Conservation (phyloP, 2,888 invertebrate genomes). For the Agrenia bidenticulata region DNA sequence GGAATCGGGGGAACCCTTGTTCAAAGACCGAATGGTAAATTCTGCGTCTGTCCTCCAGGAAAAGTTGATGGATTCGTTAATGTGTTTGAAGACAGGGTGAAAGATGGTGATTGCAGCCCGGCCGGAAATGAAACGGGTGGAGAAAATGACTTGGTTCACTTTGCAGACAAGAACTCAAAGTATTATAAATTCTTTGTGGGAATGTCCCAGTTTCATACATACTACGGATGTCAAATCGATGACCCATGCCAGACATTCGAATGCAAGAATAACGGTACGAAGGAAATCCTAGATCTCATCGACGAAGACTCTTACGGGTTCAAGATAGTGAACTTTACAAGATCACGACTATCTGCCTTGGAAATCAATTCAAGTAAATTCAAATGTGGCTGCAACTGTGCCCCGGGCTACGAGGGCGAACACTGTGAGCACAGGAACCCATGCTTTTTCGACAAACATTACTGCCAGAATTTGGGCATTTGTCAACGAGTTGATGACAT, state of each 20-base stretch:
- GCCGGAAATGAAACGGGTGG: not conserved
- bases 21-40: slow-evolving; percentile 1
- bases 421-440: slow-evolving; percentile 12
- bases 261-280: not conserved
- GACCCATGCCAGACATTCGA: not conserved
- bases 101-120: not conserved
- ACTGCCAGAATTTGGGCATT: not conserved
- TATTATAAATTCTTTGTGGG: not conserved
- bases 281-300: not conserved
- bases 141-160: not conserved
- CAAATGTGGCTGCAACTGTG: slow-evolving; percentile 12
- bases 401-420: not conserved
- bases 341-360: not conserved
- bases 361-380: not conserved
- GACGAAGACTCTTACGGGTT: not conserved
- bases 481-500: not conserved
- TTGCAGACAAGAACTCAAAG: not conserved
- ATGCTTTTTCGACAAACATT: not conserved
- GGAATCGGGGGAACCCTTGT: not conserved
- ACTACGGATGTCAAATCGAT: slow-evolving; percentile 5
- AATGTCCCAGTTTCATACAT: slow-evolving; percentile 5
- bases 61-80: slow-evolving; percentile 2
- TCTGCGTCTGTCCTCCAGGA: not conserved
- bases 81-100: not conserved
- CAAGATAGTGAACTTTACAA: not conserved